Evolutionary conservation across 2,113 vertebrate genomes (phyloP), one percentile per base, ranked within the genome.

Genomic region (Syrrhaptes paradoxus): DNA sequence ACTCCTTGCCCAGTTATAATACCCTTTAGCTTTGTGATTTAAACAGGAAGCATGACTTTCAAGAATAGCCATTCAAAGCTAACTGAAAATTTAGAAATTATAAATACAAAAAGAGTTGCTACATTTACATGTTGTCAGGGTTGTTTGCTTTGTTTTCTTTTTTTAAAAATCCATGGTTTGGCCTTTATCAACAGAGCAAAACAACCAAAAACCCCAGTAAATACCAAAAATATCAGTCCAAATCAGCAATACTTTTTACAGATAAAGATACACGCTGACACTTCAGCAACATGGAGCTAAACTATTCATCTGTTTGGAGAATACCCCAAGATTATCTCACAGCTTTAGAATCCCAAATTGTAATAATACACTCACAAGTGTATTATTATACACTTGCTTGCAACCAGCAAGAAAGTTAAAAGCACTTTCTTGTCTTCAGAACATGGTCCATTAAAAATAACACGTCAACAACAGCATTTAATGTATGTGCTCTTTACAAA

Each of bases 391-490:
- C 41, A 41, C 41, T 41, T 41, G 41, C 87, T 58, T 45, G 54
- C 85, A 87, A 79, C 54, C 55, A 87, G 55, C 12, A 67, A 85
- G 90, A 86, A 70, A 86, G 45, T 89, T 85, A 79, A 86, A 88
- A 93, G 55, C 52, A 78, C 57, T 59, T 88, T n/a, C 48, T 68
- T 84, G 21, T 84, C 72, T 70, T 85, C 48, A 63, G 59, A 75
- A 84, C 31, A 29, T 26, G 2, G 5, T 86, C 29, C 92, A 62
- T 72, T 72, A 78, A 80, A 89, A 90, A 76, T 24, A 48, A 71
- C 1, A 84, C 29, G 65, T 88, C 57, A 85, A 29, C 51, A 90
- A 41, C 29, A 12, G 31, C 38, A 88, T 63, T 88, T 77, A 67
- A 87, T 9, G 18, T 72, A 61, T 46, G 55, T 18, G 62, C 19